Base-by-base conservation (phyloP, 2,113 vertebrate species). In the Holacanthus passer region DNA sequence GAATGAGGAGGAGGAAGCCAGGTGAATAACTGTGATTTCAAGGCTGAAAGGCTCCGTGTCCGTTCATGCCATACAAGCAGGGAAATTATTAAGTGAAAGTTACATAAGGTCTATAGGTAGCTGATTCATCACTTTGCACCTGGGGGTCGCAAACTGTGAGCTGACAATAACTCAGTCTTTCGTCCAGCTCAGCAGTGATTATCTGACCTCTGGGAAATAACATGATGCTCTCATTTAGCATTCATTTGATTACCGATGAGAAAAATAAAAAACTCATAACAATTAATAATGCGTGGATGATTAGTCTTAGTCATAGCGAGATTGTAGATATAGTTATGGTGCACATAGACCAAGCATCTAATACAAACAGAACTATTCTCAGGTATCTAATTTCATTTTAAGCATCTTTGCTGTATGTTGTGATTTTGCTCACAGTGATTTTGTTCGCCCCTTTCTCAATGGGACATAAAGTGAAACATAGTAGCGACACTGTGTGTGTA, bases 1-100 rank as follows among this genome's bases (percentile, higher is more conserved):
- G 90, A 84, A 91, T 81, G 87, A 85, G 87, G 91, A 91, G 86
- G 86, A 27, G 64, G 81, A 82, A 73, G 78, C 60, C 27, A 29
- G 58, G 69, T 73, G 80, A 82, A 90, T 81, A 58, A 60, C 72
- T 27, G 55, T 82, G 79, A 83, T 86, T 81, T 84, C 77, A 85
- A 84, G 81, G 84, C 77, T 87, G 79, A 90, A 90, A 79, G 47
- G 53, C 47, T 70, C 76, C 32, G 52, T 35, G 52, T 55, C 24
- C 87, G 82, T 85, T 85, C 50, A 56, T 16, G 68, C 14, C n/a
- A 22, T 11, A 12, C 27, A 67, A 32, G 71, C 22, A 4, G 29
- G 41, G 10, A 60, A 62, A 73, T 37, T 50, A 65, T 52, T 29
- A 13, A 8, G 16, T 27, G 16, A 52, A 73, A 39, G 17, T 73